Conservation (phyloP, 2,888 invertebrate species). For the Chrysina gloriosa region DNA sequence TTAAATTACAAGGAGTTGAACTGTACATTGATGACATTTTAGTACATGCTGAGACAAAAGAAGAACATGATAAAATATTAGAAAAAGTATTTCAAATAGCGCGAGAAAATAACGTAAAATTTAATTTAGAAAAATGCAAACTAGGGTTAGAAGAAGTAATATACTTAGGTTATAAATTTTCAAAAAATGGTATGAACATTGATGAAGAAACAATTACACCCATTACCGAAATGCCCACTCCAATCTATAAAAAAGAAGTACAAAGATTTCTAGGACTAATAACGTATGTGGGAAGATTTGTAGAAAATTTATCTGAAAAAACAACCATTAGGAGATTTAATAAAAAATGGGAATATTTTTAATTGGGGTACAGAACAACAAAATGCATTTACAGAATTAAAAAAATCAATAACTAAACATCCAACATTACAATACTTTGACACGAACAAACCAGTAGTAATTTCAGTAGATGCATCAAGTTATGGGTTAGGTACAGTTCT, state of each 20-base stretch:
- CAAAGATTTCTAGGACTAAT: constrained; percentile 32
- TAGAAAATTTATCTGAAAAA: constrained; percentile 30
- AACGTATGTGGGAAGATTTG: constrained; percentile 19
- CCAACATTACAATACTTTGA: constrained; percentile 33
- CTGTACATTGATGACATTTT: too few relatives aligned
- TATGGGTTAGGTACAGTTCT: constrained; percentile 51
- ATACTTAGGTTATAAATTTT: constrained; percentile 32
- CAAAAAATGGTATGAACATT: neutral
- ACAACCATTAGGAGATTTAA: constrained; percentile 26
- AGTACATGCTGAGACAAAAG: too few relatives aligned
- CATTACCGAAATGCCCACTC: constrained; percentile 5
- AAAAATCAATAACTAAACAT: constrained; percentile 2
- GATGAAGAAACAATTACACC: constrained; percentile 16
- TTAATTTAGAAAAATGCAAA: too few relatives aligned
- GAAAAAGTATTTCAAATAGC: neutral
- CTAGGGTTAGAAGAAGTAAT: too few relatives aligned
- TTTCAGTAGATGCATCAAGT: constrained; percentile 52
- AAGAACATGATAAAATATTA: too few relatives aligned
- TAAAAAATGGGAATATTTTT: constrained; percentile 16
- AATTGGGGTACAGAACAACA: neutral
- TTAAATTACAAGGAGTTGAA: too few relatives aligned
- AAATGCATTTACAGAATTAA: constrained; percentile 21
- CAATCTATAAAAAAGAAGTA: constrained; percentile 22
- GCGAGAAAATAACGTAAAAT: neutral
- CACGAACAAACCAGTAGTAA: constrained; percentile 23